Evolutionary conservation across 64 coral and sea anemone species (phyloP).

Genomic region (Montipora capricornis): DNA sequence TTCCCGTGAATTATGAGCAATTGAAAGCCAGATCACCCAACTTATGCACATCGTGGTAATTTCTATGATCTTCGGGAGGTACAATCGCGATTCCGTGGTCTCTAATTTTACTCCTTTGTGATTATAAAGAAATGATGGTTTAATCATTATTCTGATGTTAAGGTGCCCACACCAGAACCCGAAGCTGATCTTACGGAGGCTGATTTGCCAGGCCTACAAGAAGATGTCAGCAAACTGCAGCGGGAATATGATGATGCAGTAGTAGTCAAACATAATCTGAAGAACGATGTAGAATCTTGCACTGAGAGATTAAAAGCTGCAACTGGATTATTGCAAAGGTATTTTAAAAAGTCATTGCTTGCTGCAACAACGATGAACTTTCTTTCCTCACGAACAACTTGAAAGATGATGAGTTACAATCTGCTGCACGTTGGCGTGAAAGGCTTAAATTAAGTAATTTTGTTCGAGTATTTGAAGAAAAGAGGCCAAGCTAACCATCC

Average conservation of each 20-base stretch:
- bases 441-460: too few relatives aligned
- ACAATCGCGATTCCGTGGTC: too few relatives aligned
- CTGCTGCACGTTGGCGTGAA: too few relatives aligned
- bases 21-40: too few relatives aligned
- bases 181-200: slow-evolving; percentile 90
- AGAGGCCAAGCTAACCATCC: too few relatives aligned
- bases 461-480: too few relatives aligned
- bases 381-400: too few relatives aligned
- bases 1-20: too few relatives aligned
- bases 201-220: slow-evolving; percentile 82
- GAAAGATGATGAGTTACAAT: too few relatives aligned
- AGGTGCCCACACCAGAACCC: slow-evolving; percentile 66
- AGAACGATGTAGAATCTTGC: slow-evolving; percentile 87
- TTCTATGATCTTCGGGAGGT: background rate
- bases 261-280: slow-evolving; percentile 91
- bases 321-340: slow-evolving; percentile 88
- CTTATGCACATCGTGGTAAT: too few relatives aligned
- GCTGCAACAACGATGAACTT: too few relatives aligned
- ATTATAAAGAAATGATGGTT: background rate
- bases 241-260: slow-evolving; percentile 91
- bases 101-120: background rate
- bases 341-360: background rate
- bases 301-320: slow-evolving; percentile 94
- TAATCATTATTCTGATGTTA: background rate
- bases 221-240: slow-evolving; percentile 80